Evolutionary conservation across 2,888 invertebrate species (phyloP), one percentile per base, ranked within the genome.

Genomic region (Catotricha subobsoleta): DNA sequence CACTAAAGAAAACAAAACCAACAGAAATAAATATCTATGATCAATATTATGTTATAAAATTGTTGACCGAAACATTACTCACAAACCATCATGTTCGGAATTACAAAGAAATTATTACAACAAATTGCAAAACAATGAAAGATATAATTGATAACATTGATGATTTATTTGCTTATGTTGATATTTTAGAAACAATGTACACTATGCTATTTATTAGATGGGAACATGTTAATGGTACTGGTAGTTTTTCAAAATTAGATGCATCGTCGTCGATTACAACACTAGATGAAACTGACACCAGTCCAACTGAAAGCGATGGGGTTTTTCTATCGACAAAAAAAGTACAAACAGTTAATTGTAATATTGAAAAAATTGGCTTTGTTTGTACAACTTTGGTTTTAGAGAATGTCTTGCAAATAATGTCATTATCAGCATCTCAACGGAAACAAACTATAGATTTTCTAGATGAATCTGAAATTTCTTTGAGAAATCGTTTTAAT

Each of bases 161-260:
- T 10, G 12, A 29, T 6, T 21, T 27, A 20, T 2, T 6, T 8
- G 16, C 15, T 25, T 40, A 34, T 23, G 19, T 34, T 27, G 27
- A 53, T 20, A 44, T 60, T 2, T 44, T 62, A 4, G 55, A 57
- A 45, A 57, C 59, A 29, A 54, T 60, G 3, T 56, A 60, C 34
- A 53, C 53, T 6, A 45, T 61, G 27, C 48, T 58, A 1, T 60
- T 59, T 34, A 41, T 62, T 27, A 55, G 61, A 2, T 60, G 59
- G 59, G 62, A 62, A 31, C 54, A 60, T 42, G 44, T 61, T 4
- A 30, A n/a, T 35, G n/a, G 10, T 2, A 18, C n/a, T 20, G 27
- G 13, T 39, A 18, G 38, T 12, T 18, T 10, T 8, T 18, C n/a
- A 18, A 21, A 28, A 27, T 18, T 19, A 3, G 38, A 25, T 10